Evolutionary conservation across 2,113 vertebrate species (phyloP).

Genomic region (Chloropsis cyanopogon): DNA sequence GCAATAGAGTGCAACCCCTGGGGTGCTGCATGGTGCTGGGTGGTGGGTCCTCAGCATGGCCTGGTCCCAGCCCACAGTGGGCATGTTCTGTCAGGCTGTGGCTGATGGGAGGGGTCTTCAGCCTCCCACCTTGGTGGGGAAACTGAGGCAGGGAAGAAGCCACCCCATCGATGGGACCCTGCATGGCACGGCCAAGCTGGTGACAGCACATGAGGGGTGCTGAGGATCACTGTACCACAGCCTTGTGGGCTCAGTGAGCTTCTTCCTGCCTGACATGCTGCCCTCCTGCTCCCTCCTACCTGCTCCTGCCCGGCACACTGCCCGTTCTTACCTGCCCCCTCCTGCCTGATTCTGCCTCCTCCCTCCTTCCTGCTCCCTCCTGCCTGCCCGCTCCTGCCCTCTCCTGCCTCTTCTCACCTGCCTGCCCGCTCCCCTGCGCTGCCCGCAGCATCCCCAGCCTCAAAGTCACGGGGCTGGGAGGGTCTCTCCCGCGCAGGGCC

Average conservation of each 20-base stretch:
- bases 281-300: background rate
- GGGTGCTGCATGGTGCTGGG: background rate
- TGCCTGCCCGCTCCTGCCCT: background rate
- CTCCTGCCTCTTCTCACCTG: background rate
- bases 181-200: background rate
- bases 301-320: background rate
- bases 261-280: background rate
- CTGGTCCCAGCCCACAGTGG: accelerated
- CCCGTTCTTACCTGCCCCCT: background rate
- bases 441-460: background rate
- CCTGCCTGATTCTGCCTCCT: background rate
- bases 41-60: accelerated
- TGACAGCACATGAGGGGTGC: background rate
- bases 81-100: background rate
- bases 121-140: background rate
- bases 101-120: accelerated
- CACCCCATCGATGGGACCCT: accelerated
- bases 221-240: background rate
- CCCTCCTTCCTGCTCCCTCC: background rate
- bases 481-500: background rate
- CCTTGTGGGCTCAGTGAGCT: background rate
- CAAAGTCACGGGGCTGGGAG: background rate
- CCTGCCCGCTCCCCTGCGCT: background rate
- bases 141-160: background rate
- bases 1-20: background rate